phyloP scores from a whole-genome alignment of 2,888 invertebrate species.

The Lycia hirtaria region DNA sequence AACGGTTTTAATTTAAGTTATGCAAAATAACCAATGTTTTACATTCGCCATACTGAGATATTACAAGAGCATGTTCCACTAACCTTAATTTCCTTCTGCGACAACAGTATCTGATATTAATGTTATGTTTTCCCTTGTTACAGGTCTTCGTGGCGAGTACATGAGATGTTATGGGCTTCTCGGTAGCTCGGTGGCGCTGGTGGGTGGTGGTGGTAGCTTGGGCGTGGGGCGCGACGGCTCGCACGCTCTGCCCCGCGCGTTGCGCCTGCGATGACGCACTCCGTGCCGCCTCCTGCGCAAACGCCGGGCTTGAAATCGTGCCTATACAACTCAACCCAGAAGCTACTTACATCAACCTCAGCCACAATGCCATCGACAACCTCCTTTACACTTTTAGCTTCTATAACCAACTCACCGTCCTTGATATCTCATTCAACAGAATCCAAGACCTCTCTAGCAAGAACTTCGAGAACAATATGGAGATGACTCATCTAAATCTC shows the following conservation, averaged over 20 bases:
- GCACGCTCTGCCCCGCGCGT: conserved; percentile 91
- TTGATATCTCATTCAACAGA: conserved; percentile 93
- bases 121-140: conserved; percentile 53
- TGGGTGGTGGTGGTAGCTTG: conserved; percentile 83
- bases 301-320: conserved; percentile 92
- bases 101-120: conserved; percentile 1
- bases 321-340: conserved; percentile 96
- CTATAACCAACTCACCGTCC: conserved; percentile 91
- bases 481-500: conserved; percentile 90
- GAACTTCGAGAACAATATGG: conserved; percentile 92
- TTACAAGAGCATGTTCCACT: not conserved
- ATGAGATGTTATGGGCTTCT: conserved; percentile 85
- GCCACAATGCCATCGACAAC: conserved; percentile 92
- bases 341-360: conserved; percentile 92
- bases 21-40: no score
- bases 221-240: conserved; percentile 82
- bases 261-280: conserved; percentile 93
- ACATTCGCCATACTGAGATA: not conserved
- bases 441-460: conserved; percentile 92
- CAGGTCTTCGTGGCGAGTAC: conserved; percentile 75
- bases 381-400: conserved; percentile 92
- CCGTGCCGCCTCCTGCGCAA: conserved; percentile 90
- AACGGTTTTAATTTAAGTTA: no score
- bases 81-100: not conserved
- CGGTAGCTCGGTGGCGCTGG: conserved; percentile 81